Percentiles rank a stretch among this genome's conserved stretches.
These are phyloP conservation scores for Maccullochella peelii DNA, from an alignment of 2,113 vertebrate genomes.

Conservation along the genomic window DNA sequence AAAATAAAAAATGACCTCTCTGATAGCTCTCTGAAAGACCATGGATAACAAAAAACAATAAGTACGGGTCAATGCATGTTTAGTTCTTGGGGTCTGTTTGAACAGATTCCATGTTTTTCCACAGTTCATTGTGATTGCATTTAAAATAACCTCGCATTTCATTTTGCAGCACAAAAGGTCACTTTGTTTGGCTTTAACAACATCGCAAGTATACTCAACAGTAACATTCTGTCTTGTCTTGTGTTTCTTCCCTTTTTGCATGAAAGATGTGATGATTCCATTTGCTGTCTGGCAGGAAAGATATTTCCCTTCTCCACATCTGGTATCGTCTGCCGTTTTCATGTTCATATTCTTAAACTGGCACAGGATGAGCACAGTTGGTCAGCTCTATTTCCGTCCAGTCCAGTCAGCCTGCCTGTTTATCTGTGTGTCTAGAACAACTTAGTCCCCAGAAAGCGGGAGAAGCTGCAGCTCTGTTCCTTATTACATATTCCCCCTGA, in stretches of 20 bases:
- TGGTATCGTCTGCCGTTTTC: slow-evolving; percentile 44
- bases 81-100: not conserved
- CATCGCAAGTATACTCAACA: not conserved
- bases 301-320: slow-evolving; percentile 38
- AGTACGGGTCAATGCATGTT: not conserved
- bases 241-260: not conserved
- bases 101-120: not conserved
- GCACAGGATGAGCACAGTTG: slow-evolving; percentile 38
- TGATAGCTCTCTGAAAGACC: not conserved
- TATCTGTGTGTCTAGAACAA: slow-evolving; percentile 56
- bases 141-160: not conserved
- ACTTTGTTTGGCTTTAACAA: not conserved
- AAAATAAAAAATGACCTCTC: slow-evolving; percentile 22
- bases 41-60: not conserved
- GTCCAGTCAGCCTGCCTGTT: slow-evolving; percentile 47
- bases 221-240: slow-evolving; percentile 13
- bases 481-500: slow-evolving; percentile 79
- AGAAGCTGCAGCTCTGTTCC: slow-evolving; percentile 65
- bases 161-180: not conserved
- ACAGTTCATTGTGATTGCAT: not conserved
- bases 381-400: slow-evolving; percentile 51
- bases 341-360: slow-evolving; percentile 45
- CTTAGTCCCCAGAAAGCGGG: slow-evolving; percentile 62
- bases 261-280: slow-evolving; percentile 7
- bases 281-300: slow-evolving; percentile 43